phyloP scores from a whole-genome alignment of 1,140 invertebrate species.

The Drosophila sturtevanti region DNA sequence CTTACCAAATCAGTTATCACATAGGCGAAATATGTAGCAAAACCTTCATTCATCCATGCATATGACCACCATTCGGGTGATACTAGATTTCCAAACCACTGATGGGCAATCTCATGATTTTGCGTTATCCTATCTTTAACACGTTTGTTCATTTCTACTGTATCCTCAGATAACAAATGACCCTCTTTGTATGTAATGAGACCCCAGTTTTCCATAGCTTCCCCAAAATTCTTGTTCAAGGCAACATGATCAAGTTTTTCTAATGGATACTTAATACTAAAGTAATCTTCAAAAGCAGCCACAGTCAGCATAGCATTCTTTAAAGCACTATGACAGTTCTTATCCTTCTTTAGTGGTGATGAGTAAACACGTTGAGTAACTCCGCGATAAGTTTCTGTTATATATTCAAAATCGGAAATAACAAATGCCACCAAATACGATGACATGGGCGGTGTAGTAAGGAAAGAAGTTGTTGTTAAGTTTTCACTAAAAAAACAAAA shows the following conservation, averaged over 20 bases:
- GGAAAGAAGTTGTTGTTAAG: conserved; percentile 82
- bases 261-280: conserved; percentile 83
- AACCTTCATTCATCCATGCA: conserved; percentile 86
- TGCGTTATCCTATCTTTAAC: conserved; percentile 74
- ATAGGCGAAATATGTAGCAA: conserved; percentile 88
- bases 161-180: conserved; percentile 30
- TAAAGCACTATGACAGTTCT: conserved; percentile 85
- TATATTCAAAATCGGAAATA: conserved; percentile 86
- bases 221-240: conserved; percentile 90
- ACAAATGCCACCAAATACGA: conserved; percentile 90
- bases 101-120: conserved; percentile 87
- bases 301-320: conserved; percentile 84
- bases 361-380: conserved; percentile 86
- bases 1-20: conserved; percentile 84
- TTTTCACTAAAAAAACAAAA: conserved; percentile 32
- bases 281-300: conserved; percentile 84
- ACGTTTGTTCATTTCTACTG: conserved; percentile 22
- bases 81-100: conserved; percentile 89
- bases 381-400: conserved; percentile 58
- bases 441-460: conserved; percentile 87
- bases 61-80: conserved; percentile 84
- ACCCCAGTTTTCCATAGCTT: conserved; percentile 95
- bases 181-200: conserved; percentile 87
- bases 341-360: conserved; percentile 84
- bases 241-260: conserved; percentile 88